phyloP scores from a whole-genome alignment of 2,888 invertebrate species.

The Papilio protenor region DNA sequence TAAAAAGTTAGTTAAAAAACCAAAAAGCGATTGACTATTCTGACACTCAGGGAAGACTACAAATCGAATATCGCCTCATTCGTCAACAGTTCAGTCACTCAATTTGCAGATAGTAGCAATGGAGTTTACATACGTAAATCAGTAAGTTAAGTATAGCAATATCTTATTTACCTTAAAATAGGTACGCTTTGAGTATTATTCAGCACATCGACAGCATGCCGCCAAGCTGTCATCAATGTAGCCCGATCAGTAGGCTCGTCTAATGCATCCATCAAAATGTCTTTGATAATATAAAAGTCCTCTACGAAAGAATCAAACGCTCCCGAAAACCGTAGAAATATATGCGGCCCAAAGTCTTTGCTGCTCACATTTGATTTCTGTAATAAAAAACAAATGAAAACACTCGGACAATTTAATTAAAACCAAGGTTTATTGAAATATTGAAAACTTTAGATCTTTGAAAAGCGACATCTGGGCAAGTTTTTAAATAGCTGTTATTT shows the following conservation, averaged over 20 bases:
- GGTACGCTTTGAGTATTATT: conserved; percentile 57
- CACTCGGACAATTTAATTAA: neutral
- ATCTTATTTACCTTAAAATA: conserved; percentile 55
- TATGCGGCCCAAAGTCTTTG: conserved; percentile 61
- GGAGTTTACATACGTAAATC: neutral
- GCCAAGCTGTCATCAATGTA: conserved; percentile 60
- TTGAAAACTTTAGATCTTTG: neutral
- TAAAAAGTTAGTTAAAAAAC: neutral
- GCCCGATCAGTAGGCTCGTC: conserved; percentile 51
- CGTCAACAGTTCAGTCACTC: neutral
- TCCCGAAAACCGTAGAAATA: conserved; percentile 70
- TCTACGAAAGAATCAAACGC: conserved; percentile 66
- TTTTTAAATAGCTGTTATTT: neutral
- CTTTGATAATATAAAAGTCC: conserved; percentile 59
- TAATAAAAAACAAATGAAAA: conserved; percentile 39
- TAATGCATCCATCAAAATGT: conserved; percentile 54
- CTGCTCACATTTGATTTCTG: conserved; percentile 64
- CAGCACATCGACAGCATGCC: conserved; percentile 58
- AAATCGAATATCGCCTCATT: neutral
- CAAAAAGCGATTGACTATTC: too few relatives aligned
- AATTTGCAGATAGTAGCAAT: neutral
- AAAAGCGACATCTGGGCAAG: neutral
- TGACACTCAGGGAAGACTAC: too few relatives aligned
- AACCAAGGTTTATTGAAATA: neutral
- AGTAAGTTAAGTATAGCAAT: neutral